A percentile compares a stretch with the other conserved stretches of the same genome.
Conservation (phyloP, 2,888 invertebrate species). For the Salticus scenicus region DNA sequence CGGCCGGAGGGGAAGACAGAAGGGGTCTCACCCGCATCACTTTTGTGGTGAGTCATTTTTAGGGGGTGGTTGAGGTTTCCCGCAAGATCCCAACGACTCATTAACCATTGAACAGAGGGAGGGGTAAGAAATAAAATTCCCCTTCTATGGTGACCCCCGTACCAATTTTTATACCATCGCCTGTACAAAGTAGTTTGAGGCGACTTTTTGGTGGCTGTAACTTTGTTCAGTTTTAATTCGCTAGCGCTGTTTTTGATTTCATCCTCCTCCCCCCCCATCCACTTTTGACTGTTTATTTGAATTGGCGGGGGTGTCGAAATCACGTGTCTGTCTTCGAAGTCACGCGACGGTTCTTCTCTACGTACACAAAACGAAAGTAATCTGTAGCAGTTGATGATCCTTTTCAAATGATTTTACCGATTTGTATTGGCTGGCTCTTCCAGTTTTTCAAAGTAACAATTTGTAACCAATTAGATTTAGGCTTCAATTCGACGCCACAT, state of each 20-base stretch:
- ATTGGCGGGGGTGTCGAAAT: constrained; percentile 56
- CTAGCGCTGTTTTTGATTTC: constrained; percentile 9
- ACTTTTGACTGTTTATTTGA: constrained; percentile 28
- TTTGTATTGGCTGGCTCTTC: not conserved
- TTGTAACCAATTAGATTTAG: no score
- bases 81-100: constrained; percentile 63
- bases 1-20: constrained; percentile 18
- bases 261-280: not conserved
- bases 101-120: constrained; percentile 57
- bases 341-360: constrained; percentile 46
- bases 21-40: constrained; percentile 52
- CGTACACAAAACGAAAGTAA: constrained; percentile 6
- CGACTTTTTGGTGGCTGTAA: constrained; percentile 47
- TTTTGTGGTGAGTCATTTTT: constrained; percentile 60
- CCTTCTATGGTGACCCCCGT: not conserved
- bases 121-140: not conserved
- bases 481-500: no score
- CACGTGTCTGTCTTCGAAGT: constrained; percentile 31
- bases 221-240: constrained; percentile 51
- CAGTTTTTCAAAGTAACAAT: no score
- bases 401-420: constrained; percentile 6
- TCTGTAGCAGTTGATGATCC: not conserved
- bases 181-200: not conserved
- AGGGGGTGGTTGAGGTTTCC: constrained; percentile 64
- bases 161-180: not conserved